These are phyloP conservation scores for Eretmochelys imbricata DNA, from an alignment of 2,113 vertebrate genomes.

Conservation along the genomic window DNA sequence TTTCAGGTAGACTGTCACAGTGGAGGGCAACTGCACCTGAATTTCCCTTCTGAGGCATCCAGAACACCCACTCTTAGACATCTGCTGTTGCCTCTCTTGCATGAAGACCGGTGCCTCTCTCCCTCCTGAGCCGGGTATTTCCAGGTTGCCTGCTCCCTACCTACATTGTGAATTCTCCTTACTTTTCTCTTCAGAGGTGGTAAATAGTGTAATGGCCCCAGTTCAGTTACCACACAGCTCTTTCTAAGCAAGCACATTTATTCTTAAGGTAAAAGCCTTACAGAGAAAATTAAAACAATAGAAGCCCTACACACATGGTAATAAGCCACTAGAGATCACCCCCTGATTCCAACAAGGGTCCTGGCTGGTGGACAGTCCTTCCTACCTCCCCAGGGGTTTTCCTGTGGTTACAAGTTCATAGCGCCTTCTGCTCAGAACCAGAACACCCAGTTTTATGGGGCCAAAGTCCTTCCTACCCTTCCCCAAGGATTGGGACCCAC, in stretches of 20 bases:
- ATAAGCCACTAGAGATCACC: not conserved
- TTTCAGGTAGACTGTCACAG: not conserved
- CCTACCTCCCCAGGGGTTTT: not conserved
- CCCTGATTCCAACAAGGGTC: too few species aligned
- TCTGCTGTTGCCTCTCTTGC: not conserved
- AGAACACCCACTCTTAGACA: not conserved
- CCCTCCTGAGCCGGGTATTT: not conserved
- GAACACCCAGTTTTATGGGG: not conserved
- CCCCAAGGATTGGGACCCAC: not conserved
- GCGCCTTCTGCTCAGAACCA: not conserved
- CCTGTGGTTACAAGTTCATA: not conserved
- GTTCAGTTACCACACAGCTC: not conserved
- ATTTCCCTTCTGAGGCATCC: not conserved
- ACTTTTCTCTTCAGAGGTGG: not conserved
- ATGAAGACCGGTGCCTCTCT: not conserved
- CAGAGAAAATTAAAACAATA: not conserved
- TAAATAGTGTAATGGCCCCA: too few species aligned
- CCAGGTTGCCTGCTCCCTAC: not conserved
- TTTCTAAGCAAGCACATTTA: not conserved
- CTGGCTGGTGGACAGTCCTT: not conserved
- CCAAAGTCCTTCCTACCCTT: not conserved
- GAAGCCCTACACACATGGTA: not conserved
- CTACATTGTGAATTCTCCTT: not conserved
- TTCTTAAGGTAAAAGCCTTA: not conserved
- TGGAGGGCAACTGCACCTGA: not conserved